Base-by-base conservation (phyloP, 2,888 invertebrate genomes). In the Carabus problematicus region DNA sequence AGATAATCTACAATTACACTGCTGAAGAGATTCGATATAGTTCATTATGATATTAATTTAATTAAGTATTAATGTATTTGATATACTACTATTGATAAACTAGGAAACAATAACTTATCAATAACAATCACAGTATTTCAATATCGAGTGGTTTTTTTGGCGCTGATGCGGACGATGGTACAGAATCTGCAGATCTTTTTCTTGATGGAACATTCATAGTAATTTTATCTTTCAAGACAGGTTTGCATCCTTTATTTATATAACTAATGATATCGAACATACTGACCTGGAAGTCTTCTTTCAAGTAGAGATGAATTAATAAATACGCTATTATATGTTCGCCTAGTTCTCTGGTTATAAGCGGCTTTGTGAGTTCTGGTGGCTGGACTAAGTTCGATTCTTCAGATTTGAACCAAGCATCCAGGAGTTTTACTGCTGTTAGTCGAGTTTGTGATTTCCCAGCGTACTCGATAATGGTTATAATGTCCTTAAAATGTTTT, bases 241-340 rank as follows among this genome's bases (percentile, higher is more conserved):
- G 3, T 29, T 29, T 29, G 6, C 2, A 29, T 62, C 90, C 89
- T 75, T 85, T 85, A 77, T 88, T 87, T 43, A 96, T 82, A 79
- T 95, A 97, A 75, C 92, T 91, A 76, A 94, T 91, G 9, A 95
- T 94, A 8, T 88, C 86, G 81, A 95, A 96, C 0, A 94, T 90
- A 3, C 95, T 94, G 79, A 91, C 95, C 78, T 94, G 95, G 79
- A 95, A 96, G 75, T 94, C 93, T 83, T 96, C 95, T 73, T 87
- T 86, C 29, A 96, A 82, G 80, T 90, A 93, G 19, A 87, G 87
- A 73, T 91, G 86, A 29, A 89, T 78, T 18, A 95, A 79, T 74
- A 95, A 84, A 80, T 86, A 86, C 1, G 90, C 90, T 52, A 95
- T 79, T 3, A 94, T 84, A 78, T 87, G 85, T 83, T 94, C 93